phyloP scores from a whole-genome alignment of 2,888 invertebrate genomes.

The Isotomurus palustris region DNA sequence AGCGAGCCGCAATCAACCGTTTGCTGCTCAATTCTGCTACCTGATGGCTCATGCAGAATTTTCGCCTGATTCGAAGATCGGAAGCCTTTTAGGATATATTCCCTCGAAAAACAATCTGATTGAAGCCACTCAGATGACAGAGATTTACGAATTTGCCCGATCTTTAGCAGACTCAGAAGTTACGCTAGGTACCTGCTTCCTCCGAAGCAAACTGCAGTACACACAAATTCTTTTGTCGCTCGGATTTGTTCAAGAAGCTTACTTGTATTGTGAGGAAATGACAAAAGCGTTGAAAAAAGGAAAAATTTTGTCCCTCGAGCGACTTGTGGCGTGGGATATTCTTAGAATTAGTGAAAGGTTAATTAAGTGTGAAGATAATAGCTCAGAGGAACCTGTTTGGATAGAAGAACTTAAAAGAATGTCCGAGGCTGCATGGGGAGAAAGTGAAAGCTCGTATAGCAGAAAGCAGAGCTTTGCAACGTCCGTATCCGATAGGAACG shows the following conservation, averaged over 20 bases:
- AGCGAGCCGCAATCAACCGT: constrained; percentile 72
- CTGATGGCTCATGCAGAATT: constrained; percentile 72
- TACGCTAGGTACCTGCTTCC: constrained; percentile 55
- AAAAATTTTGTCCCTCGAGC: constrained; percentile 12
- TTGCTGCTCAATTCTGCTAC: constrained; percentile 95
- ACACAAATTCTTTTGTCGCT: constrained; percentile 71
- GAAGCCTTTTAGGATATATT: constrained; percentile 66
- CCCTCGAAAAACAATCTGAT: constrained; percentile 64
- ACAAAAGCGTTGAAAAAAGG: constrained; percentile 50
- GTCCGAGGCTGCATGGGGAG: constrained; percentile 1
- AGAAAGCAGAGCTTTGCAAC: constrained; percentile 18
- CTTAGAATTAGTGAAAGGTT: constrained; percentile 40
- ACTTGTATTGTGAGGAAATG: constrained; percentile 78
- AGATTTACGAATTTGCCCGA: constrained; percentile 90
- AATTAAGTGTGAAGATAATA: constrained; percentile 13
- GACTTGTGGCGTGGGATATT: constrained; percentile 19
- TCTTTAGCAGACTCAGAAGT: constrained; percentile 70
- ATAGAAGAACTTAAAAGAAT: constrained; percentile 23
- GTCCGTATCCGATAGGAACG: constrained; percentile 12
- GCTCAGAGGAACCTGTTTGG: constrained; percentile 12
- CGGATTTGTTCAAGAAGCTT: constrained; percentile 72
- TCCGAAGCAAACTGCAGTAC: constrained; percentile 65
- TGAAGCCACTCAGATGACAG: constrained; percentile 87
- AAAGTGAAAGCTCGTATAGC: constrained; percentile 1
- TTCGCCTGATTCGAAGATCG: constrained; percentile 45